phyloP scores from a whole-genome alignment of 2,888 invertebrate species.

The Salticus scenicus region DNA sequence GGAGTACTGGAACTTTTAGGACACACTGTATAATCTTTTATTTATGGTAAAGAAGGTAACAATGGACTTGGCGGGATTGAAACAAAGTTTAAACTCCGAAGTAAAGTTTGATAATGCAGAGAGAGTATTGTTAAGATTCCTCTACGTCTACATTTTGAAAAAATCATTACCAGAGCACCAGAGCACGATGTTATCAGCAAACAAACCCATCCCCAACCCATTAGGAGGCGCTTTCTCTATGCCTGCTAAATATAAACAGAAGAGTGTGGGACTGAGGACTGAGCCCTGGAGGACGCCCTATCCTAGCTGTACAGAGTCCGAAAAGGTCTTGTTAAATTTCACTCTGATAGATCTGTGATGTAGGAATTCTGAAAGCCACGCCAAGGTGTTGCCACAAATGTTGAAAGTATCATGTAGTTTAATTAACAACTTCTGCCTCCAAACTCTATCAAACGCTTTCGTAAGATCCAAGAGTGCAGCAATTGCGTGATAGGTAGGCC shows the following conservation, averaged over 20 bases:
- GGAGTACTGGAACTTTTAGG: too few species aligned
- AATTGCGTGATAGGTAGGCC: not conserved
- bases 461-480: constrained; percentile 19
- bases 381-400: not conserved
- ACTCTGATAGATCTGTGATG: constrained; percentile 17
- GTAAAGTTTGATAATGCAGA: too few species aligned
- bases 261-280: not conserved
- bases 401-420: not conserved
- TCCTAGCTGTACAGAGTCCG: not conserved
- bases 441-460: constrained; percentile 23
- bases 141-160: not conserved
- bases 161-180: not conserved
- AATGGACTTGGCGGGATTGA: too few species aligned
- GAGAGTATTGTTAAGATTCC: too few species aligned
- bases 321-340: constrained; percentile 20
- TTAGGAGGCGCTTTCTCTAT: constrained; percentile 1
- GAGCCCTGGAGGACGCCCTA: constrained; percentile 11
- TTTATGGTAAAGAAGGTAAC: too few species aligned
- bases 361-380: constrained; percentile 14
- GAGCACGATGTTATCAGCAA: constrained; percentile 29
- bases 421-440: constrained; percentile 13
- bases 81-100: too few species aligned
- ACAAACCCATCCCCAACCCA: not conserved
- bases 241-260: not conserved
- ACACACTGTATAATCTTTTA: too few species aligned